Evolutionary conservation across 2,888 invertebrate species (phyloP).

Genomic region (Brachyptera risi): DNA sequence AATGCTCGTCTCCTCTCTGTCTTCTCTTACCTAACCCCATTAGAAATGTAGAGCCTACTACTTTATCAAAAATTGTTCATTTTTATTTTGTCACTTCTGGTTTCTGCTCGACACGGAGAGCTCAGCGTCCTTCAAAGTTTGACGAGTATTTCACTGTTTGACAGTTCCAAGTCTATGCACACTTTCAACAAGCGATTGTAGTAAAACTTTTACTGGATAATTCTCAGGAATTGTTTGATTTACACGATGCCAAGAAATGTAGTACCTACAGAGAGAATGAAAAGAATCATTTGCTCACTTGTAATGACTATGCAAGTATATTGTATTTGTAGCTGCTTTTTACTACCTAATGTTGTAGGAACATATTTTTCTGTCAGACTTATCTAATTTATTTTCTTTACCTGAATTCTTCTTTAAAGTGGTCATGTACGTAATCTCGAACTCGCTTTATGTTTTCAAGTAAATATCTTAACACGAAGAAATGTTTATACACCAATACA

Average conservation of each 20-base stretch:
- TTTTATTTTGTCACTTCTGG: too few relatives aligned
- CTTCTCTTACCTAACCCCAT: too few relatives aligned
- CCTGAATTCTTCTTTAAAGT: constrained; percentile 5
- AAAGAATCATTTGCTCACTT: too few relatives aligned
- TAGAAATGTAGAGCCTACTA: too few relatives aligned
- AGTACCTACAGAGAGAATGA: background rate
- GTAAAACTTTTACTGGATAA: background rate
- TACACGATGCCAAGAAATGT: constrained; percentile 1
- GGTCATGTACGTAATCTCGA: background rate
- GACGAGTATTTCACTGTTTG: background rate
- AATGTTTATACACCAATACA: background rate
- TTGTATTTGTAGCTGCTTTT: too few relatives aligned
- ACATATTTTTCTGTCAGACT: background rate
- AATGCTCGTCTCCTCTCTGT: too few relatives aligned
- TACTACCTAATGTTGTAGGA: too few relatives aligned
- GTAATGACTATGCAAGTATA: too few relatives aligned
- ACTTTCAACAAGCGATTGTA: background rate
- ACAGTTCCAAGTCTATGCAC: background rate
- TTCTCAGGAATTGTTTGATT: background rate
- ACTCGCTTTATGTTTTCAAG: background rate
- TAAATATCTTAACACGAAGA: background rate
- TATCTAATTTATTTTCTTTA: background rate
- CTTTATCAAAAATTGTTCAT: too few relatives aligned
- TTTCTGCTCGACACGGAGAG: too few relatives aligned
- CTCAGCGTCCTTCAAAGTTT: too few relatives aligned